Evolutionary conservation across 2,113 vertebrate species (phyloP).

Genomic region (Eurystomus gularis): DNA sequence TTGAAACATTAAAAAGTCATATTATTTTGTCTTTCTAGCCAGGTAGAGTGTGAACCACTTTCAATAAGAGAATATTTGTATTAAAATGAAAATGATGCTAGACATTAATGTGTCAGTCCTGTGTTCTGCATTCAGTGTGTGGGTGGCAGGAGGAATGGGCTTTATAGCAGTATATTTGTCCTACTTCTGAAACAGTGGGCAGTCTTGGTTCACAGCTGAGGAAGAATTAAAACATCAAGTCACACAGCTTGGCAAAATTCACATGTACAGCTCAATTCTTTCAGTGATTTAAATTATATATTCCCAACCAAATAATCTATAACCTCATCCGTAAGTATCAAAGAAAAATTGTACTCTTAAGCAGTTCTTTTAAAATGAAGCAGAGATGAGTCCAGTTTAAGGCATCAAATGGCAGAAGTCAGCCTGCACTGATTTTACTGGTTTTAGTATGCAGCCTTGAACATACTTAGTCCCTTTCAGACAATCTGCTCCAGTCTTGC

Average conservation of each 20-base stretch:
- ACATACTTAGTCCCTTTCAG: neutral
- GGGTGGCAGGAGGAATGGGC: neutral
- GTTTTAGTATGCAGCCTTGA: neutral
- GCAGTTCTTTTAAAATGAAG: neutral
- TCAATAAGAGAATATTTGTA: neutral
- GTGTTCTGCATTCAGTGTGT: neutral
- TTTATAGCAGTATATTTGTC: neutral
- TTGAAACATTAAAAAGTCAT: conserved; percentile 45
- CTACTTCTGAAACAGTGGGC: neutral
- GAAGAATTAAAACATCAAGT: neutral
- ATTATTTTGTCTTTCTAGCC: conserved; percentile 28
- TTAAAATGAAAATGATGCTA: neutral
- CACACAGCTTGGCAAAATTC: neutral
- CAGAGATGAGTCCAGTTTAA: neutral
- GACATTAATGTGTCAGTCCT: neutral
- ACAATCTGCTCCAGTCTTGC: rapidly evolving
- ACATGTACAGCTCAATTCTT: neutral
- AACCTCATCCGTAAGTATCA: neutral
- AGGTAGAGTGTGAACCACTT: neutral
- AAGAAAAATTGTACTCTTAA: neutral
- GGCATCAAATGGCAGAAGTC: neutral
- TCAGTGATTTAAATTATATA: neutral
- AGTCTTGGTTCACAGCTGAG: neutral
- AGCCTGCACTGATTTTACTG: neutral
- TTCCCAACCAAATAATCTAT: neutral